phyloP scores from a whole-genome alignment of 2,888 invertebrate genomes.

The Heteropelma amictum region DNA sequence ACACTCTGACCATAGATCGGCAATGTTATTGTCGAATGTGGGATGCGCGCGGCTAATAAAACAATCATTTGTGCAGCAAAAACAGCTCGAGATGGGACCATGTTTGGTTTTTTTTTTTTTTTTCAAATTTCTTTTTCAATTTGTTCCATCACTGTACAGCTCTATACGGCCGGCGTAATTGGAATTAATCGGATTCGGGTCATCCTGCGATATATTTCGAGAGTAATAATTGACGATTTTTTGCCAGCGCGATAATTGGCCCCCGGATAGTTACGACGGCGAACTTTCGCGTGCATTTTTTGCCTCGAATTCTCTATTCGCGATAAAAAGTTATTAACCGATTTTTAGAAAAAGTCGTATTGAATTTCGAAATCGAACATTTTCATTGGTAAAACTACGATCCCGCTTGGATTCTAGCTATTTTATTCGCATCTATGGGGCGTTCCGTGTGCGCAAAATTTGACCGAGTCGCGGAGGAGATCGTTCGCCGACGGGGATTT shows the following conservation, averaged over 20 bases:
- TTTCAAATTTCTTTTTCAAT: too few relatives aligned
- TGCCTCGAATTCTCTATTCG: background rate
- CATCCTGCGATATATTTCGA: background rate
- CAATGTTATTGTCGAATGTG: background rate
- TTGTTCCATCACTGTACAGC: too few relatives aligned
- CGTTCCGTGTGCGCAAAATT: too few relatives aligned
- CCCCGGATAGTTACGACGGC: background rate
- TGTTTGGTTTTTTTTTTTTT: background rate
- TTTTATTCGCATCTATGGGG: too few relatives aligned
- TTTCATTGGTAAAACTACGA: too few relatives aligned
- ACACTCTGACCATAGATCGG: background rate
- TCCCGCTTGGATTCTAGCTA: too few relatives aligned
- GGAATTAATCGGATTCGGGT: slow-evolving; percentile 16
- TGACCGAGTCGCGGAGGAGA: too few relatives aligned
- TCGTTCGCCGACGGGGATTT: too few relatives aligned
- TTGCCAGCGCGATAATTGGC: background rate
- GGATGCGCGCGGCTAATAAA: slow-evolving; percentile 6
- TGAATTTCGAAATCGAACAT: too few relatives aligned
- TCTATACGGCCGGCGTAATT: slow-evolving; percentile 3
- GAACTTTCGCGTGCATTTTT: background rate
- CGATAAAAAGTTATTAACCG: too few relatives aligned
- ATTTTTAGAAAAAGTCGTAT: too few relatives aligned
- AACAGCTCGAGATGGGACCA: background rate
- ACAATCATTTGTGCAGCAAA: slow-evolving; percentile 20
- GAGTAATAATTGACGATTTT: background rate